Evolutionary conservation across 1,140 invertebrate genomes (phyloP), one percentile per base, ranked within the genome.

Genomic region (Branchinecta lindahli): DNA sequence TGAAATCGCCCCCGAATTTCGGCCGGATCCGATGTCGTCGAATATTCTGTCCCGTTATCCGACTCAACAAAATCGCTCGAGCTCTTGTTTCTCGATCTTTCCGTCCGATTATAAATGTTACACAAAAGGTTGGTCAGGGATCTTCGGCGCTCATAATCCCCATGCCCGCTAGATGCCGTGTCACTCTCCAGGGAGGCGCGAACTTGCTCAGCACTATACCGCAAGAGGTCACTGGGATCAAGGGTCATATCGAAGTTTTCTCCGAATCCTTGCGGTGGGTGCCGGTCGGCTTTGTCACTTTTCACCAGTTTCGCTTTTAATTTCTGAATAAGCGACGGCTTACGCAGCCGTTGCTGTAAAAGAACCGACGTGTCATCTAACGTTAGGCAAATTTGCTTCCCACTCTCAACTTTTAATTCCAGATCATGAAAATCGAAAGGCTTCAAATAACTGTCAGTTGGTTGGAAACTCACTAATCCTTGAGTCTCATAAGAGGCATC

Each of bases 31-130:
- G 52, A 61, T 6, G 52, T 61, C 18, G 52, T 61, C 18, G 52
- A 61, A 61, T 61, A 61, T 61, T 61, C 52, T 61, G 52, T 61
- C 18, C 52, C 52, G 6, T 61, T 61, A 61, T 61, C 52, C 52
- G 52, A 61, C 6, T 61, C 52, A 1, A 15, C 12, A 20, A 15
- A 15, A 15, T 20, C 52, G 18, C 52, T 61, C 18, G 52, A 61
- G 18, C 18, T 61, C 18, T 20, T 61, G 12, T 61, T 61, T 61
- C 52, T 61, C 18, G 52, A 12, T 5, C 33, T 33, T 33, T 33
- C 33, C 1, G 33, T 33, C 18, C 18, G 12, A 6, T 61, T 61
- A 20, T 61, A 61, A 61, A 61, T 61, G 12, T 15, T 61, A 61
- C 18, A 15, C 18, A 61, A 6, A 12, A 61, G 52, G 12, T 61